Conservation (phyloP, 53 echinoderm and acorn worm genomes). For the Stichopus horrens region DNA sequence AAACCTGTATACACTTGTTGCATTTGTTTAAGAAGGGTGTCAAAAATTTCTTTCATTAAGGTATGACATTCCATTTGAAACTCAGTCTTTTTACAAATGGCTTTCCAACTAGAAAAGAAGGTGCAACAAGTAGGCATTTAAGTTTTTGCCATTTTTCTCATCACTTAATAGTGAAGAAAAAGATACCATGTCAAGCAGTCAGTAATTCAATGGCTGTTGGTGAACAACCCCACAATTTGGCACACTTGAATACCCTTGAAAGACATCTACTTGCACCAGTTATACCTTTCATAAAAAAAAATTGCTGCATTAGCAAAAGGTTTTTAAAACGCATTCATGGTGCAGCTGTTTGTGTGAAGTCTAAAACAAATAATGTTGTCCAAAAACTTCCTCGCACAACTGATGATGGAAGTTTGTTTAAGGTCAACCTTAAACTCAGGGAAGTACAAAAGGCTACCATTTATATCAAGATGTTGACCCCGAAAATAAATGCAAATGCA, state of each 20-base stretch:
- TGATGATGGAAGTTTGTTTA: constrained; percentile 50
- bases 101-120: neutral
- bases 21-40: constrained; percentile 4
- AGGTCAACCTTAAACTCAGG: constrained; percentile 64
- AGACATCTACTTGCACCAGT: constrained; percentile 51
- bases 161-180: neutral
- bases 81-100: neutral
- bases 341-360: constrained; percentile 56
- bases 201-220: constrained; percentile 27
- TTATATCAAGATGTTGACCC: constrained; percentile 62
- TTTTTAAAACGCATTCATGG: constrained; percentile 56
- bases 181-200: constrained; percentile 36
- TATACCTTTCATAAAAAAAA: constrained; percentile 66
- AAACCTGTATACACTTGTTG: neutral
- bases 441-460: constrained; percentile 63
- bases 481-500: neutral
- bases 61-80: neutral
- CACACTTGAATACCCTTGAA: constrained; percentile 6
- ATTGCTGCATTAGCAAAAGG: constrained; percentile 53
- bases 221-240: constrained; percentile 28
- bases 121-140: neutral
- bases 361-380: constrained; percentile 38
- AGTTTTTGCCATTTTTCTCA: neutral
- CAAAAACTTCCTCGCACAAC: constrained; percentile 40
- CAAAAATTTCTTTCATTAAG: neutral